phyloP scores from a whole-genome alignment of 2,113 vertebrate species.

The Chinchilla lanigera region DNA sequence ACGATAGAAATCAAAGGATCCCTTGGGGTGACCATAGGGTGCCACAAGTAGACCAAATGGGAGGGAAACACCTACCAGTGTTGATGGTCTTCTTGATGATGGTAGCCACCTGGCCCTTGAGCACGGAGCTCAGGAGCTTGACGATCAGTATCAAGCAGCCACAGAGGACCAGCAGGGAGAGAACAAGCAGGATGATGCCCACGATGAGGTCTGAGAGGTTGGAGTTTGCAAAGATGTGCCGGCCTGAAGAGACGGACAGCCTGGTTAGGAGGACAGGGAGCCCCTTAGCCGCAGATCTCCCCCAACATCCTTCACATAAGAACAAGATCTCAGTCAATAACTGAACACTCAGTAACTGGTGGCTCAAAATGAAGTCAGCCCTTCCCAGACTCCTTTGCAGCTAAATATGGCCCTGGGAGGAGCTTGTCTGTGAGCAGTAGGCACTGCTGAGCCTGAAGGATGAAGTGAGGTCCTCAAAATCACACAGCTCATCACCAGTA shows the following conservation, averaged over 20 bases:
- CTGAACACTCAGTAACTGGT: neutral
- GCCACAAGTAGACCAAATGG: fast-evolving
- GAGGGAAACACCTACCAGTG: slow-evolving; percentile 89
- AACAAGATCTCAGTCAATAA: neutral
- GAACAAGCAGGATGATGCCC: slow-evolving; percentile 92
- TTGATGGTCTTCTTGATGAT: slow-evolving; percentile 99
- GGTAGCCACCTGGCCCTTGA: slow-evolving; percentile 94
- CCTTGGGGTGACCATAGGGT: too few relatives aligned
- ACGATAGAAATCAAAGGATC: neutral
- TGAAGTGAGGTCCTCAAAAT: neutral
- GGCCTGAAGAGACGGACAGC: slow-evolving; percentile 85
- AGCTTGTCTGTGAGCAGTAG: neutral
- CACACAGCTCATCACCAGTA: neutral
- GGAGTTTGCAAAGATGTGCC: slow-evolving; percentile 89
- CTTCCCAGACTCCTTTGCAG: neutral
- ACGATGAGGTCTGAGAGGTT: slow-evolving; percentile 90
- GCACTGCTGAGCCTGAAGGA: neutral
- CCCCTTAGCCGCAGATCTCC: fast-evolving
- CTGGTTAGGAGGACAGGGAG: neutral
- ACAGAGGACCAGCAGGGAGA: slow-evolving; percentile 93
- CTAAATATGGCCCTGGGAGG: neutral
- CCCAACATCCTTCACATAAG: neutral
- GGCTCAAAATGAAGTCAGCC: neutral
- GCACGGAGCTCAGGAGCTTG: slow-evolving; percentile 96
- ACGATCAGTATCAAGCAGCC: slow-evolving; percentile 96